phyloP scores from a whole-genome alignment of 2,888 invertebrate genomes.

The Nasonovia ribisnigri region DNA sequence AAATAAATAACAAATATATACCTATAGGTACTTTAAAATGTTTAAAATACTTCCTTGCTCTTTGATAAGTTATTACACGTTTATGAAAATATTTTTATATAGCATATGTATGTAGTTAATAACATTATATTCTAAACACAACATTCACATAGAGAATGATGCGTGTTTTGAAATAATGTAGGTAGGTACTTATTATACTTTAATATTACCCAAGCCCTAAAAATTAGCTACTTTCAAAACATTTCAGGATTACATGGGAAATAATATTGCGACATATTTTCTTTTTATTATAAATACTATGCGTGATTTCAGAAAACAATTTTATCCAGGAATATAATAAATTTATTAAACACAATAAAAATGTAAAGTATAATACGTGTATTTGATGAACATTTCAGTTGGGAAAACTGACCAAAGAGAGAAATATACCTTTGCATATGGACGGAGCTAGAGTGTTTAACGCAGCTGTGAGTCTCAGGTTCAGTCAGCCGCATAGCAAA shows the following conservation, averaged over 20 bases:
- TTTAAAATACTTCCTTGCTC: no score
- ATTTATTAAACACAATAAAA: neutral
- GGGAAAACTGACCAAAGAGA: slow-evolving; percentile 66
- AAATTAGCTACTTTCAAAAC: neutral
- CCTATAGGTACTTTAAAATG: no score
- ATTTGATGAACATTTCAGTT: slow-evolving; percentile 66
- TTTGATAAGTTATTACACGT: no score
- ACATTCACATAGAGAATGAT: no score
- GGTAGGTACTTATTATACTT: no score
- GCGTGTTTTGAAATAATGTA: no score
- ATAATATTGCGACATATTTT: no score
- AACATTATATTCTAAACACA: no score
- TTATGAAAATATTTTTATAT: no score
- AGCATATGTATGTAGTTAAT: no score
- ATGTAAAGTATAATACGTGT: neutral
- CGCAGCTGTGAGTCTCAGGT: slow-evolving; percentile 80
- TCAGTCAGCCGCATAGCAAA: slow-evolving; percentile 76
- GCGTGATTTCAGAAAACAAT: neutral
- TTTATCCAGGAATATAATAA: neutral
- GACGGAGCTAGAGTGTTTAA: slow-evolving; percentile 96
- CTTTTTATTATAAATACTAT: no score
- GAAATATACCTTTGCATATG: slow-evolving; percentile 82
- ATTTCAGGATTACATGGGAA: neutral
- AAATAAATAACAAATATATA: no score
- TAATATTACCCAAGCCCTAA: neutral